Evolutionary conservation across 2,888 invertebrate genomes (phyloP).

Genomic region (Drosophila mayaguana): DNA sequence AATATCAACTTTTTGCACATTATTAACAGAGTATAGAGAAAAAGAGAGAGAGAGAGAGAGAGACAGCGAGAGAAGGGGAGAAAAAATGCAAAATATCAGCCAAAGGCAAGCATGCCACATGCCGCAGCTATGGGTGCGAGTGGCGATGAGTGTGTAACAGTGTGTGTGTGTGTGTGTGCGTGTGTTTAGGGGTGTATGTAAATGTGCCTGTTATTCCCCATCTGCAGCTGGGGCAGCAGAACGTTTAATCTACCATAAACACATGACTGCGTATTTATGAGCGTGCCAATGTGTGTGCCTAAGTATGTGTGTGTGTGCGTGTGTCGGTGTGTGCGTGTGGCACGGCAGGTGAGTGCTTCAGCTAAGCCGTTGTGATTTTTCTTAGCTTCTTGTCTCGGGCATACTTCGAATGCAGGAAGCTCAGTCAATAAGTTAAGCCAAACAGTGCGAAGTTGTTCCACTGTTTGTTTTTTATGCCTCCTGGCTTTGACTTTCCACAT

Average conservation of each 20-base stretch:
- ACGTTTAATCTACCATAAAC: slow-evolving; percentile 77
- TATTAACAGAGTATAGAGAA: slow-evolving; percentile 17
- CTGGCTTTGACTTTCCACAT: slow-evolving; percentile 9
- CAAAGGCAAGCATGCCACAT: slow-evolving; percentile 47
- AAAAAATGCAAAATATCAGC: slow-evolving; percentile 39
- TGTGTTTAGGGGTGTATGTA: slow-evolving; percentile 12
- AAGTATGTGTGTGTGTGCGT: slow-evolving; percentile 26
- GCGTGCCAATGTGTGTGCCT: slow-evolving; percentile 27
- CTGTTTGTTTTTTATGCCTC: slow-evolving; percentile 8
- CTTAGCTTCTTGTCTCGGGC: background rate
- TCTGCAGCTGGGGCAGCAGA: slow-evolving; percentile 66
- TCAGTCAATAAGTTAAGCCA: slow-evolving; percentile 39
- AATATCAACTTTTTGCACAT: slow-evolving; percentile 4
- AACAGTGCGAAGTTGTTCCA: slow-evolving; percentile 2
- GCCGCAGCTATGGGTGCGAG: slow-evolving; percentile 17
- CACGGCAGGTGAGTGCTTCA: slow-evolving; percentile 60
- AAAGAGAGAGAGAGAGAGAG: background rate
- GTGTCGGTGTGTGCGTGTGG: slow-evolving; percentile 13
- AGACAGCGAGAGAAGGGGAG: background rate
- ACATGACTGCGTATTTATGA: slow-evolving; percentile 71
- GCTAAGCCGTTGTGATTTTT: slow-evolving; percentile 51
- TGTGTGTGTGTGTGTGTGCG: background rate
- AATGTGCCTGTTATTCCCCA: slow-evolving; percentile 58
- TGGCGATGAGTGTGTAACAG: background rate
- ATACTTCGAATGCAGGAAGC: slow-evolving; percentile 18